Evolutionary conservation across 2,113 vertebrate species (phyloP).

Genomic region (Poeciliopsis turrubarensis): DNA sequence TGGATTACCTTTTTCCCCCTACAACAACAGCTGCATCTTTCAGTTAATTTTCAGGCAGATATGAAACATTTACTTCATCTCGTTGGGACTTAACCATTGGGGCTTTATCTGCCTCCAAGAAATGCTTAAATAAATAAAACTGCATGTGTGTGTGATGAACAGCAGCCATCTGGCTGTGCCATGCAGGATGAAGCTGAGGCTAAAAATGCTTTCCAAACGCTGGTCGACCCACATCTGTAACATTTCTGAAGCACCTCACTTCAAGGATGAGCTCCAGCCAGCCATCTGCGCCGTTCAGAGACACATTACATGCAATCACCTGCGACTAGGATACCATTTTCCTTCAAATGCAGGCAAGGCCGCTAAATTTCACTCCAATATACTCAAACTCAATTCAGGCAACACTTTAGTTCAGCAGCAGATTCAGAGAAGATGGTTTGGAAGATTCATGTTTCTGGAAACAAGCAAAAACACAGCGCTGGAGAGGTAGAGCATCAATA

Average conservation of each 20-base stretch:
- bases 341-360: neutral
- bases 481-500: no score
- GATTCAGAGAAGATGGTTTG: no score
- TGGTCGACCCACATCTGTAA: conserved; percentile 54
- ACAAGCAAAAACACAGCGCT: no score
- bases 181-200: conserved; percentile 19
- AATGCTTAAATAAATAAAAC: conserved; percentile 41
- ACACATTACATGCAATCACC: conserved; percentile 28
- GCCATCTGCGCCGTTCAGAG: conserved; percentile 44
- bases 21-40: neutral
- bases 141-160: neutral
- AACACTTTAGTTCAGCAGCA: neutral
- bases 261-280: conserved; percentile 26
- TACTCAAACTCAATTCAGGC: neutral
- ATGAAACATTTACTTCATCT: conserved; percentile 4
- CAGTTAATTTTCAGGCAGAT: neutral
- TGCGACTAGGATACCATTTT: neutral
- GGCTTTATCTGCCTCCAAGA: conserved; percentile 32
- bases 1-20: neutral
- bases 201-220: conserved; percentile 35
- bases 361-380: neutral
- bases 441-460: no score
- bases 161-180: conserved; percentile 37
- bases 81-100: conserved; percentile 3
- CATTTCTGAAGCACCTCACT: conserved; percentile 13